Conservation (phyloP, 2,888 invertebrate species). For the Chrysina gloriosa region DNA sequence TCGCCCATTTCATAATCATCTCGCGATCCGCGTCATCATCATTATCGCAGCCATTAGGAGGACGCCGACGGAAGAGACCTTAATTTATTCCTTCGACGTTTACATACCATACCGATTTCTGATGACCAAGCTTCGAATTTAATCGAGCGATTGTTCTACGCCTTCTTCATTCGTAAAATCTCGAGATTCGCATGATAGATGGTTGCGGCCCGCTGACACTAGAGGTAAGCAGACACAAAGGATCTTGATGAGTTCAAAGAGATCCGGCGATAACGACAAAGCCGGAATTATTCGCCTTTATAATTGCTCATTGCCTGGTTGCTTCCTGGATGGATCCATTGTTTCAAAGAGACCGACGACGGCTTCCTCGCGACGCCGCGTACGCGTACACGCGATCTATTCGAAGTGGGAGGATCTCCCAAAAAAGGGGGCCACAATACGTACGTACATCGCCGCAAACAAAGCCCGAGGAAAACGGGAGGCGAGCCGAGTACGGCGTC, state of each 20-base stretch:
- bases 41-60: not conserved
- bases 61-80: constrained; percentile 41
- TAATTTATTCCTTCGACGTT: constrained; percentile 55
- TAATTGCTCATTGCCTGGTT: constrained; percentile 41
- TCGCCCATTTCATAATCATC: constrained; percentile 1
- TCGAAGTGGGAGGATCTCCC: constrained; percentile 13
- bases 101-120: constrained; percentile 25
- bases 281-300: constrained; percentile 60
- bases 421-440: no score
- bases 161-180: no score
- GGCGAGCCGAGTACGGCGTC: not conserved
- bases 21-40: not conserved
- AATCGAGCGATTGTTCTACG: not conserved
- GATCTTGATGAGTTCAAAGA: constrained; percentile 57
- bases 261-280: constrained; percentile 61
- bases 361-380: not conserved
- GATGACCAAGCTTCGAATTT: constrained; percentile 4
- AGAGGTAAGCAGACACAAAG: constrained; percentile 52
- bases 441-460: no score
- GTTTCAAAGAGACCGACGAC: constrained; percentile 15
- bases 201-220: not conserved
- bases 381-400: not conserved
- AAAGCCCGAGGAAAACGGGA: not conserved
- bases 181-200: not conserved
- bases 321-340: constrained; percentile 27